Conservation (phyloP, 2,113 vertebrate species). For the Trogon melanurus region DNA sequence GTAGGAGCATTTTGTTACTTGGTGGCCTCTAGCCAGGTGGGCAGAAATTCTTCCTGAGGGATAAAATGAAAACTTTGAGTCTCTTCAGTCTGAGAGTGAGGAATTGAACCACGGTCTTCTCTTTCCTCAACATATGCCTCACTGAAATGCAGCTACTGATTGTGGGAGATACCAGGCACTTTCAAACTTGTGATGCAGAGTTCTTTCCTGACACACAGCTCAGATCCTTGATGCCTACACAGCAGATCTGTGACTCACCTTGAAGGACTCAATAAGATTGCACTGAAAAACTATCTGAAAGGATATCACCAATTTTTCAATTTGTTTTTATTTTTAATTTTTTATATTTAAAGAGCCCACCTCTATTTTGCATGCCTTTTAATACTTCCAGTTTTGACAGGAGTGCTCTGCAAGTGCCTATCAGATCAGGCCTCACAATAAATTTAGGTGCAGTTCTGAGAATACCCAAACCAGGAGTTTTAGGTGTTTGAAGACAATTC, state of each 20-base stretch:
- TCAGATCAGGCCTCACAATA: not conserved
- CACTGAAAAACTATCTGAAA: not conserved
- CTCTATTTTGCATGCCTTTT: not conserved
- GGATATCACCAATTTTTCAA: rapidly evolving
- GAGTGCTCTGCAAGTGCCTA: not conserved
- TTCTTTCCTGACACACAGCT: not conserved
- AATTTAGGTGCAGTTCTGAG: not conserved
- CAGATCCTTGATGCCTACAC: not conserved
- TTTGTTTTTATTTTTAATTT: not conserved
- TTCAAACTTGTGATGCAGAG: not conserved
- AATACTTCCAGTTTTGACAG: not conserved
- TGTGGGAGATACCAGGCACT: not conserved
- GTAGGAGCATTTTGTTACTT: not conserved
- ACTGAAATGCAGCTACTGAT: not conserved
- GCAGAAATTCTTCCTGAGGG: not conserved
- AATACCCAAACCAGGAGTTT: not conserved
- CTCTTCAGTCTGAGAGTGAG: not conserved
- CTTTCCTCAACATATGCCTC: not conserved
- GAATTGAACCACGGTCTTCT: not conserved
- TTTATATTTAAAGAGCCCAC: not conserved
- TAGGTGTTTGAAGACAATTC: not conserved
- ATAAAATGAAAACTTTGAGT: not conserved
- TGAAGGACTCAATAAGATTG: not conserved
- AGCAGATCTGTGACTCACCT: not conserved
- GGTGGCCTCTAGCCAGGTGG: not conserved